Evolutionary conservation across 2,113 vertebrate species (phyloP), one percentile per base, ranked within the genome.

Genomic region (Perognathus longimembris): DNA sequence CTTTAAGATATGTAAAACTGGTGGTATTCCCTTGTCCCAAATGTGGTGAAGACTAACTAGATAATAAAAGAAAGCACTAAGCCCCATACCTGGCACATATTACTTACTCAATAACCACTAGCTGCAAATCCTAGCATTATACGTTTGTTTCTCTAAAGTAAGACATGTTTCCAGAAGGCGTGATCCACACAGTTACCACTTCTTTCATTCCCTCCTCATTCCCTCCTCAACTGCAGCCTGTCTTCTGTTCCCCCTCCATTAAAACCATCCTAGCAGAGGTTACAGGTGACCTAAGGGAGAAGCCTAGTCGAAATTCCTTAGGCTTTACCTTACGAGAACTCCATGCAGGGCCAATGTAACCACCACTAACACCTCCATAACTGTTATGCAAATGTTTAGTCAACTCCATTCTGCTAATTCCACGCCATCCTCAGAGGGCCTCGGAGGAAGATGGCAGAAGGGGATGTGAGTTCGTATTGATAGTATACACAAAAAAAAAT

Each of bases 371-470:
- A 11, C 28, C 38, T 21, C 10, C 26, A 28, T 0, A 69, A 74
- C 50, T 0, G 8, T 54, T 11, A n/a, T 0, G 0, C 7, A 12
- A 28, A 30, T 17, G n/a, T 34, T 26, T 22, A 38, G 24, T 1
- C 5, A 38, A 7, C 45, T 30, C 38, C 34, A 21, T 42, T 32
- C 66, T 20, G 50, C 85, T 20, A 40, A 50, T 70, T 64, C 63
- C 80, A 75, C 18, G 24, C 24, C 1, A 30, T 17, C n/a, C 26
- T 40, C 14, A 5, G 34, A 59, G 67, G 21, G 4, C 21, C 36
- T 7, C 7, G 1, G 70, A 81, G 30, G n/a, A 26, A 74, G 7
- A 40, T 2, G 18, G 38, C 6, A 15, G 18, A 21, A 84, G 5
- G 7, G 26, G 36, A 0, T 0, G 1, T 6, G 4, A 5, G 57